Conservation (phyloP, 2,797 vertebrate species). For the Pitangus sulphuratus region DNA sequence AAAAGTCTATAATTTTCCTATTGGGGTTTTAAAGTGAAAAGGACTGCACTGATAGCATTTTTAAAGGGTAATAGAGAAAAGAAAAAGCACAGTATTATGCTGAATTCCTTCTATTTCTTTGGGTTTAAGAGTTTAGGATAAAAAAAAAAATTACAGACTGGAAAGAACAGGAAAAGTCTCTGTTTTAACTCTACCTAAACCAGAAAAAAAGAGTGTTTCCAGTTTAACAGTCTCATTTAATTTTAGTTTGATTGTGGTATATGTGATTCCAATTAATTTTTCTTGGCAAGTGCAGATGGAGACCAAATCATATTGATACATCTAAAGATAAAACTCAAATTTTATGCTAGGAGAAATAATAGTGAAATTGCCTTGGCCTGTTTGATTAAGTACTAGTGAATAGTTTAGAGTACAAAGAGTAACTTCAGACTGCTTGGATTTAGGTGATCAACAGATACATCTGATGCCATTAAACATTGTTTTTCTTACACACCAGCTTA, state of each 20-base stretch:
- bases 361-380: background rate
- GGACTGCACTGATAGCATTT: background rate
- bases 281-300: background rate
- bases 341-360: background rate
- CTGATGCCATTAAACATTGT: background rate
- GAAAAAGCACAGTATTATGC: background rate
- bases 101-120: background rate
- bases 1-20: background rate
- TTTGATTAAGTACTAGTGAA: background rate
- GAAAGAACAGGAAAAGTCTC: background rate
- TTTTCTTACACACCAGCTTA: background rate
- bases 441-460: background rate
- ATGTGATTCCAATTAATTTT: constrained; percentile 19
- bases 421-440: background rate
- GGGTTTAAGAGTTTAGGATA: background rate
- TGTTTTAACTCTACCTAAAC: background rate
- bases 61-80: background rate
- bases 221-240: background rate
- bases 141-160: background rate
- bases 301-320: background rate
- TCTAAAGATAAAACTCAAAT: constrained; percentile 4
- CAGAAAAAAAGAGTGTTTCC: background rate
- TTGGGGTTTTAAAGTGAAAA: background rate
- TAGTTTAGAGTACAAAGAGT: background rate
- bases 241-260: background rate